Percentiles rank a stretch among this genome's conserved stretches.
These are phyloP conservation scores for Sander lucioperca DNA, from an alignment of 2,113 vertebrate genomes.

Conservation along the genomic window DNA sequence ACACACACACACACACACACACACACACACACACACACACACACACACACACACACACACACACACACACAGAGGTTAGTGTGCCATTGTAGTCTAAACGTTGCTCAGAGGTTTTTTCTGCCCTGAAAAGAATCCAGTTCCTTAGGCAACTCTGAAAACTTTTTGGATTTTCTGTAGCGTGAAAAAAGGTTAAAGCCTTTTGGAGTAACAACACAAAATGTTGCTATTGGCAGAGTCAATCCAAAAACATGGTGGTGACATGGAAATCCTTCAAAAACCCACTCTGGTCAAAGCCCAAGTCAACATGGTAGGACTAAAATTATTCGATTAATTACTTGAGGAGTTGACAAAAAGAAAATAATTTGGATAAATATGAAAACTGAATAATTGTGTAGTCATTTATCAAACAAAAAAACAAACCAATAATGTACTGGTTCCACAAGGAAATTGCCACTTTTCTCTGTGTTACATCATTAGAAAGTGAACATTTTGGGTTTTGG, in stretches of 20 bases:
- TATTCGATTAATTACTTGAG: neutral
- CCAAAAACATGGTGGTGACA: neutral
- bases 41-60: neutral
- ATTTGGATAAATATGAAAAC: neutral
- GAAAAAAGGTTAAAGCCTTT: constrained; percentile 22
- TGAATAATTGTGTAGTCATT: neutral
- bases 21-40: neutral
- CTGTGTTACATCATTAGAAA: neutral
- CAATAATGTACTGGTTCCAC: too few species aligned
- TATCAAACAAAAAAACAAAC: neutral
- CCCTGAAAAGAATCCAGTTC: neutral
- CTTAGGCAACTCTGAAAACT: constrained; percentile 1
- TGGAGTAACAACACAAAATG: constrained; percentile 8
- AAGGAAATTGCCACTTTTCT: neutral
- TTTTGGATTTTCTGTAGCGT: constrained; percentile 4
- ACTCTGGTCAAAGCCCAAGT: neutral
- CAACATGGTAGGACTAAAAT: neutral
- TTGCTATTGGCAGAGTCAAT: neutral
- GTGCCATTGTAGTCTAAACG: neutral
- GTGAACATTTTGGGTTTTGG: neutral
- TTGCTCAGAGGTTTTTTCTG: constrained; percentile 1
- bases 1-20: neutral
- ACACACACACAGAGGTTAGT: neutral
- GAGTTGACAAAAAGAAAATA: neutral
- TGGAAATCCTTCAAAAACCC: neutral